Evolutionary conservation across 2,888 invertebrate species (phyloP).

Genomic region (Phaedon cochleariae): DNA sequence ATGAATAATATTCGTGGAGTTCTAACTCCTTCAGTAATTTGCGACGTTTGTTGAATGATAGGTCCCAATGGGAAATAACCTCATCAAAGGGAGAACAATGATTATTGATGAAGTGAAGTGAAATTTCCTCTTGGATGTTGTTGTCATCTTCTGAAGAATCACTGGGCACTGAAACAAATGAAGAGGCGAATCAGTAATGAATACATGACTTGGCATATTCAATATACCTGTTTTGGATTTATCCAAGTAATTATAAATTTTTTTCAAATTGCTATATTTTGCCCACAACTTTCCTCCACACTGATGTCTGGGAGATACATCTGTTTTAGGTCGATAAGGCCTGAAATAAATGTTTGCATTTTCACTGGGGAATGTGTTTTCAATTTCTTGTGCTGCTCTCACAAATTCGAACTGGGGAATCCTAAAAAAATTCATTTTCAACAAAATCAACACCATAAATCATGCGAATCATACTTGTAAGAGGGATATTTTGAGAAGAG

Average conservation of each 20-base stretch:
- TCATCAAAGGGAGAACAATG: neutral
- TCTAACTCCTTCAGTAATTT: neutral
- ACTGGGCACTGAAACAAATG: neutral
- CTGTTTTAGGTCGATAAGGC: neutral
- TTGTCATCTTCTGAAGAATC: neutral
- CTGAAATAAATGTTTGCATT: neutral
- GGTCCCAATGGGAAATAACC: neutral
- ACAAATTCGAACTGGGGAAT: neutral
- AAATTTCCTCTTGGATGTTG: neutral
- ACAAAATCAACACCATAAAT: neutral
- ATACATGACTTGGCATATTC: neutral
- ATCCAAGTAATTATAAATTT: neutral
- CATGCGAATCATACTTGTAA: neutral
- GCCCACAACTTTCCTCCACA: conserved; percentile 4
- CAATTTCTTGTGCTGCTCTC: neutral
- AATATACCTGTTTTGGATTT: neutral
- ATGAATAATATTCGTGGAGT: neutral
- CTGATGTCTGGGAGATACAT: neutral
- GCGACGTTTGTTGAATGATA: neutral
- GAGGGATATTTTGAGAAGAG: neutral
- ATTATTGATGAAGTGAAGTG: neutral
- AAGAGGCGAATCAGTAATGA: neutral
- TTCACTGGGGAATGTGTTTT: neutral
- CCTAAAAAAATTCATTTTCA: neutral
- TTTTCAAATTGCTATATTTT: neutral